Conservation (phyloP, 2,888 invertebrate genomes). For the Lycaena phlaeas region DNA sequence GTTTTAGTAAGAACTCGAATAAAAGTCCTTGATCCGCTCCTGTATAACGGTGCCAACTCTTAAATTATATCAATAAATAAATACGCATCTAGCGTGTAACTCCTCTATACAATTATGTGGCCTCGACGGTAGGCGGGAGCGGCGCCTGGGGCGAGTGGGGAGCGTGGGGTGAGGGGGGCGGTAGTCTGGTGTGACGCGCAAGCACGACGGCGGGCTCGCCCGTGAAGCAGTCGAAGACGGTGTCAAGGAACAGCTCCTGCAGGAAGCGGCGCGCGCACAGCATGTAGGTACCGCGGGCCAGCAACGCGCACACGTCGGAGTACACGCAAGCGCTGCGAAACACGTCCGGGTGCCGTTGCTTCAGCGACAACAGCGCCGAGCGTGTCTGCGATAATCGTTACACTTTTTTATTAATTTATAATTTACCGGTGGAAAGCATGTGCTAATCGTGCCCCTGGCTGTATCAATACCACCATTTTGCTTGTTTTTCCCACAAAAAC, state of each 20-base stretch:
- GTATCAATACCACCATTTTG: too few species aligned
- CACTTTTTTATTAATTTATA: conserved; percentile 7
- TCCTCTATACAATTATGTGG: too few species aligned
- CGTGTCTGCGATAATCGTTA: conserved; percentile 76
- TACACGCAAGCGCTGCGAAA: conserved; percentile 93
- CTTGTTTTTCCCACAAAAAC: too few species aligned
- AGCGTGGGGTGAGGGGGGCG: too few species aligned
- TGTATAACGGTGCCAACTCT: too few species aligned
- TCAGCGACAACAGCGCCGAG: conserved; percentile 82
- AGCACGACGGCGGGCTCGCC: conserved; percentile 65
- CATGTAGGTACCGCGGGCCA: conserved; percentile 86
- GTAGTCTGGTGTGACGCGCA: conserved; percentile 39
- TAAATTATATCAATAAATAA: too few species aligned
- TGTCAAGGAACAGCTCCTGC: conserved; percentile 94
- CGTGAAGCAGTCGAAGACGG: conserved; percentile 78
- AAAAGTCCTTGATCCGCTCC: too few species aligned
- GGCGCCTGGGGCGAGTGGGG: too few species aligned
- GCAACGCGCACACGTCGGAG: conserved; percentile 88
- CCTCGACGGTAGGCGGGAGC: conserved; percentile 14
- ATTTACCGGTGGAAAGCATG: too few species aligned
- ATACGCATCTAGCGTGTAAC: too few species aligned
- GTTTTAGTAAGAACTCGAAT: too few species aligned
- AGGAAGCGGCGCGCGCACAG: conserved; percentile 88
- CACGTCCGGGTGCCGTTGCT: conserved; percentile 80
- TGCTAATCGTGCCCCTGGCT: too few species aligned